Percentiles rank a stretch among this genome's conserved stretches.
Evolutionary conservation across 2,797 vertebrate species (phyloP).

Genomic region (Phataginus tricuspis): DNA sequence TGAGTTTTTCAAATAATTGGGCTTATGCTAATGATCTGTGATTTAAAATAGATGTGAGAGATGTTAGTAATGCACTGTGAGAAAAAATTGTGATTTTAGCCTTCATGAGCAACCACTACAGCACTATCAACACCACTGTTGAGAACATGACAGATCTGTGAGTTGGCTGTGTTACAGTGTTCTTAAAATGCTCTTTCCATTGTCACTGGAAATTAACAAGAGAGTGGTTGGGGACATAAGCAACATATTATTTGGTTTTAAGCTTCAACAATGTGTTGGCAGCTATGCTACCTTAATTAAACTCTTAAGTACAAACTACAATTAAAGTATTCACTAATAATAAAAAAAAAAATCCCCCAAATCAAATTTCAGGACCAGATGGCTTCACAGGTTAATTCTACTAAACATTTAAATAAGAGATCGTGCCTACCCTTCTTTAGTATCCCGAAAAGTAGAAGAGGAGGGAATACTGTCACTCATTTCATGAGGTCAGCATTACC

Average conservation of each 20-base stretch:
- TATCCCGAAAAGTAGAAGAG: too few species aligned
- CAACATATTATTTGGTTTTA: background rate
- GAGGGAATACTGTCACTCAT: too few species aligned
- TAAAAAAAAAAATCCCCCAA: too few species aligned
- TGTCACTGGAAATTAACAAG: background rate
- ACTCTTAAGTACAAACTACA: background rate
- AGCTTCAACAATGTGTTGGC: background rate
- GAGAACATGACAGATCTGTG: background rate
- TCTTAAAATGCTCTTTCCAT: background rate
- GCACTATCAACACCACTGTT: background rate
- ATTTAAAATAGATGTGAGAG: conserved; percentile 39
- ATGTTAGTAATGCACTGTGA: background rate
- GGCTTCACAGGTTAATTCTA: too few species aligned
- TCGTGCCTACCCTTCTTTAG: too few species aligned
- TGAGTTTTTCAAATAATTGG: background rate
- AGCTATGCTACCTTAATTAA: background rate
- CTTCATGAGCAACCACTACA: background rate
- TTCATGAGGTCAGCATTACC: too few species aligned
- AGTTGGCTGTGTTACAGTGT: background rate
- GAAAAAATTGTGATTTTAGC: background rate
- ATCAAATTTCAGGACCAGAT: too few species aligned
- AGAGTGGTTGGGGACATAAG: background rate
- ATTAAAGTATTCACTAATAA: background rate
- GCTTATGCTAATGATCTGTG: background rate
- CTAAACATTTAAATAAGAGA: too few species aligned